Evolutionary conservation across 2,113 vertebrate genomes (phyloP).

Genomic region (Cebus imitator): DNA sequence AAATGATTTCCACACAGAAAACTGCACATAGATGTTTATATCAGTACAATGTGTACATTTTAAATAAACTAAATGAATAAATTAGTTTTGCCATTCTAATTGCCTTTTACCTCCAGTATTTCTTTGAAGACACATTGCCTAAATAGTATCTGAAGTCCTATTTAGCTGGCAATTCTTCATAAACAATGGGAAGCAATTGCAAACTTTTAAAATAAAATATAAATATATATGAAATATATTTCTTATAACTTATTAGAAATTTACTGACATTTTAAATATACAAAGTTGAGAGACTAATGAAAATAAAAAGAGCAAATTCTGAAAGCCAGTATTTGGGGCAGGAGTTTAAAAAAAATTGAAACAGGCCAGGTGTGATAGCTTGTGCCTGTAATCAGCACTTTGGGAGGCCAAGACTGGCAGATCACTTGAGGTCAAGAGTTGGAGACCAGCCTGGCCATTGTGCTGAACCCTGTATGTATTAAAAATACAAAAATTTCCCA

Average conservation of each 20-base stretch:
- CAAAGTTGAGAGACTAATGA: neutral
- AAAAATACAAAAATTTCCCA: too few relatives aligned
- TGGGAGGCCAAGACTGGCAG: too few relatives aligned
- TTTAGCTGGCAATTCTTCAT: neutral
- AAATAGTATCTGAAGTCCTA: neutral
- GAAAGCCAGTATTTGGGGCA: neutral
- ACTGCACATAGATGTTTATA: too few relatives aligned
- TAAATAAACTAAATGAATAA: conserved; percentile 52
- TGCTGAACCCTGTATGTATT: too few relatives aligned
- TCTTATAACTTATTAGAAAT: neutral
- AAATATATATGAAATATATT: conserved; percentile 27
- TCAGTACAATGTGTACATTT: conserved; percentile 12
- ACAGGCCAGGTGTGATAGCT: too few relatives aligned
- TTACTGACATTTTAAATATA: neutral
- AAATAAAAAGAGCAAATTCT: neutral
- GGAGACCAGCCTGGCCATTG: too few relatives aligned
- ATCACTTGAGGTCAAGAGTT: too few relatives aligned
- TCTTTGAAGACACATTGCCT: conserved; percentile 20
- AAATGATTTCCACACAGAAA: too few relatives aligned
- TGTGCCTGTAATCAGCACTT: too few relatives aligned
- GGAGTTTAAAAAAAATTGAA: neutral
- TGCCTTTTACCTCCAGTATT: conserved; percentile 19
- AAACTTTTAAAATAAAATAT: conserved; percentile 7
- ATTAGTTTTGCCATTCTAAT: conserved; percentile 32
- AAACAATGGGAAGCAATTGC: neutral